These are phyloP conservation scores for Oreocharis arfaki DNA, from an alignment of 2,113 vertebrate genomes.

Conservation along the genomic window DNA sequence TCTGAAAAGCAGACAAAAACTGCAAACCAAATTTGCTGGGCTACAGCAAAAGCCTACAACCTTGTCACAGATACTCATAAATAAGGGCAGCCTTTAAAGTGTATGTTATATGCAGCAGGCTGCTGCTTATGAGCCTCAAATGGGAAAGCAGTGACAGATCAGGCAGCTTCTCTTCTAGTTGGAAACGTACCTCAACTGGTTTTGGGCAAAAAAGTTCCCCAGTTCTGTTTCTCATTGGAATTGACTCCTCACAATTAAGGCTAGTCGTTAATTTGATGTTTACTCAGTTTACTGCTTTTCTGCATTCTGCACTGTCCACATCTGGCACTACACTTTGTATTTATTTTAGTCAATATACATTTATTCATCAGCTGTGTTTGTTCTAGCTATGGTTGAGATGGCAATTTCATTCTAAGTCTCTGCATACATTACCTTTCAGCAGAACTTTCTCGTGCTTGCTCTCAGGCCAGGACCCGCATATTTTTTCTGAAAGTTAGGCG, in stretches of 20 bases:
- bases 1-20: not conserved
- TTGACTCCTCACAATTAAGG: not conserved
- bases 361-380: not conserved
- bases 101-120: not conserved
- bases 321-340: not conserved
- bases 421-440: not conserved
- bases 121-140: not conserved
- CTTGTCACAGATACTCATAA: not conserved
- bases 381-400: not conserved
- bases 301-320: not conserved
- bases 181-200: not conserved
- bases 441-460: not conserved
- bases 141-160: not conserved
- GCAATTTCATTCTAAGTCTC: not conserved
- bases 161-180: not conserved
- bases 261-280: not conserved
- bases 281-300: not conserved
- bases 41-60: not conserved
- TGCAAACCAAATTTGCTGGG: not conserved
- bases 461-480: not conserved
- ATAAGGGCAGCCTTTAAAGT: not conserved
- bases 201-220: not conserved
- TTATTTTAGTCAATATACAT: not conserved
- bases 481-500: not conserved
- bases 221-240: conserved; percentile 1